Conservation (phyloP, 1,140 invertebrate species). For the Nylanderia fulva region DNA sequence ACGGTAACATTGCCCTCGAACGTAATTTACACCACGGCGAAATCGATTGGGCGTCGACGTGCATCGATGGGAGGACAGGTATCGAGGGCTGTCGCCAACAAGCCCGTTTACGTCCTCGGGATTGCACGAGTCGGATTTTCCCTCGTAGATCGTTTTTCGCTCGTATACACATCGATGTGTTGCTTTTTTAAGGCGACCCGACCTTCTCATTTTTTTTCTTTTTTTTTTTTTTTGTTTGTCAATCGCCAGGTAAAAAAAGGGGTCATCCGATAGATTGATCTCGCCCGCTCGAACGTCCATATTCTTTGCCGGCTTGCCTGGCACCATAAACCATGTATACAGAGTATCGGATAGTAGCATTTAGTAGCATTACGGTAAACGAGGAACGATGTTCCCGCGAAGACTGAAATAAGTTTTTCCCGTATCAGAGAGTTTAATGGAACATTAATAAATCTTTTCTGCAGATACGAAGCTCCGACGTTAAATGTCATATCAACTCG, state of each 20-base stretch:
- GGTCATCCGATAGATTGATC: slow-evolving; percentile 53
- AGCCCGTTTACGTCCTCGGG: slow-evolving; percentile 41
- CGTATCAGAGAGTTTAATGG: slow-evolving; percentile 4
- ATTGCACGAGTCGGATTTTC: slow-evolving; percentile 63
- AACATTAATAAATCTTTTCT: neutral
- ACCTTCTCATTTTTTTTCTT: neutral
- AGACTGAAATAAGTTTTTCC: slow-evolving; percentile 2
- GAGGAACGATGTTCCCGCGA: neutral
- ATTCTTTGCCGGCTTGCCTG: slow-evolving; percentile 1
- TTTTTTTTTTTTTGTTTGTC: neutral
- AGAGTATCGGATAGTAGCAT: neutral
- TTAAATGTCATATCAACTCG: neutral
- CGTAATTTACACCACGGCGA: slow-evolving; percentile 65
- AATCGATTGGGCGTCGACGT: slow-evolving; percentile 10
- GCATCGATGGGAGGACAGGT: slow-evolving; percentile 6
- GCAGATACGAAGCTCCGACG: neutral
- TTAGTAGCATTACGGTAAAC: neutral
- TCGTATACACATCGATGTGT: neutral
- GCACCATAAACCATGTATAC: slow-evolving; percentile 3
- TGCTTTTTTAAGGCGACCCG: slow-evolving; percentile 34
- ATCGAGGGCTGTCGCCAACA: slow-evolving; percentile 26
- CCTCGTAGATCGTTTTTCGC: slow-evolving; percentile 57
- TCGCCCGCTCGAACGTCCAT: slow-evolving; percentile 34
- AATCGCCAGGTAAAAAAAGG: slow-evolving; percentile 44
- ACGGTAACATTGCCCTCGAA: slow-evolving; percentile 51